Conservation (phyloP, 2,888 invertebrate species). For the Onchidella celtica region DNA sequence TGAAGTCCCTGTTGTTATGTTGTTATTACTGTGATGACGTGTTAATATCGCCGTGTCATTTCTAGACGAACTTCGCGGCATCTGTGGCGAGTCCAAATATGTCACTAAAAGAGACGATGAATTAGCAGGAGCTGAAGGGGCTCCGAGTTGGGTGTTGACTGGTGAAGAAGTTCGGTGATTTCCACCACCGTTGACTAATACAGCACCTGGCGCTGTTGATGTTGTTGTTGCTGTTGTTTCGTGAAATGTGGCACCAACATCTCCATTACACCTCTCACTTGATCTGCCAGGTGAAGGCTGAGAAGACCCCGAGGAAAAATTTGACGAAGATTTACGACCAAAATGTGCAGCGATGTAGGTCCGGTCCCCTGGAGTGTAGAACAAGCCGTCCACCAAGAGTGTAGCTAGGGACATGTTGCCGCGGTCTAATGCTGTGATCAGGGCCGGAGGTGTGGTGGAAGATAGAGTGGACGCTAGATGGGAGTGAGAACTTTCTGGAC, state of each 20-base stretch:
- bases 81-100: background rate
- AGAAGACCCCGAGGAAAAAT: too few species aligned
- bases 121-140: background rate
- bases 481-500: background rate
- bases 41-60: background rate
- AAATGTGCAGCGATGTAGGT: too few species aligned
- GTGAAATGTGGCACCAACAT: too few species aligned
- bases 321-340: too few species aligned
- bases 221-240: background rate
- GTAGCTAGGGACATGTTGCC: background rate
- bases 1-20: too few species aligned
- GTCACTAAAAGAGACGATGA: too few species aligned
- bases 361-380: constrained; percentile 23
- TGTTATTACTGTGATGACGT: too few species aligned
- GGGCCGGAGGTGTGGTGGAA: background rate
- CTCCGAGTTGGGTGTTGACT: background rate
- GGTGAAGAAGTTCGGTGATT: background rate
- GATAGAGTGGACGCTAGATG: too few species aligned
- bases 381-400: constrained; percentile 4
- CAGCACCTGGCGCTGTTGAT: background rate
- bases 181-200: too few species aligned
- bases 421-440: background rate
- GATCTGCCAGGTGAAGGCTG: background rate
- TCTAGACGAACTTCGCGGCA: constrained; percentile 6
- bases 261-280: too few species aligned